These are phyloP conservation scores for Aegithalos caudatus DNA, from an alignment of 2,113 vertebrate genomes.

Conservation along the genomic window DNA sequence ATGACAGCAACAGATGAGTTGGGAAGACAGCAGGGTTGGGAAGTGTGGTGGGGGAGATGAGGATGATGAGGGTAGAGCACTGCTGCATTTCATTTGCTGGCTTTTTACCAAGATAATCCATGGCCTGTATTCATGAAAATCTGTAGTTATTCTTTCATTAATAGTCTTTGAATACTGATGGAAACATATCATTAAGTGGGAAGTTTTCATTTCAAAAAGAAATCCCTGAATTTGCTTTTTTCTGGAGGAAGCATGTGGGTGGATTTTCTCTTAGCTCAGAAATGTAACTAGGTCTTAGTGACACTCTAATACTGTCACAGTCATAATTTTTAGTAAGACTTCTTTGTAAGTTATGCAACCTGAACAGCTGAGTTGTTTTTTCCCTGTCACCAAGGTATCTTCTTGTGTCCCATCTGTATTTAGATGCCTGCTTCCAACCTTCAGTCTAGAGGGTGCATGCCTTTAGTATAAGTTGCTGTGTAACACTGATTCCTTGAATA, in stretches of 20 bases:
- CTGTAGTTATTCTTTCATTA: neutral
- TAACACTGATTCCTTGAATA: neutral
- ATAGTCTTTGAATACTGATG: neutral
- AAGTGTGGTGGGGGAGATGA: neutral
- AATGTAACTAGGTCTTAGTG: neutral
- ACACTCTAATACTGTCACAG: neutral
- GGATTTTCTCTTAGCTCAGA: neutral
- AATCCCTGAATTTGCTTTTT: neutral
- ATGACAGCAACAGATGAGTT: accelerated
- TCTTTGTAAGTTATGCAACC: neutral
- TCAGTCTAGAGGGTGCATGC: neutral
- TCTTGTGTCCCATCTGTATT: neutral
- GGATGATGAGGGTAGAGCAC: neutral
- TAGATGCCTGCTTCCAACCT: neutral
- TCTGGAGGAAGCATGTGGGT: neutral
- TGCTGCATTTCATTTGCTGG: neutral
- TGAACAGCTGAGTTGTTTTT: neutral
- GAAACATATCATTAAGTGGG: neutral
- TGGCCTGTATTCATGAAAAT: neutral
- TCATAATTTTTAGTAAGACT: neutral
- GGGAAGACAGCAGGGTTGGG: neutral
- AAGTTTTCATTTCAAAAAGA: neutral
- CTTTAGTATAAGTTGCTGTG: neutral
- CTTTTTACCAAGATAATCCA: neutral
- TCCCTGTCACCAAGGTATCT: neutral